Evolutionary conservation across 2,797 vertebrate species (phyloP).

Genomic region (Anolis apletophallus): DNA sequence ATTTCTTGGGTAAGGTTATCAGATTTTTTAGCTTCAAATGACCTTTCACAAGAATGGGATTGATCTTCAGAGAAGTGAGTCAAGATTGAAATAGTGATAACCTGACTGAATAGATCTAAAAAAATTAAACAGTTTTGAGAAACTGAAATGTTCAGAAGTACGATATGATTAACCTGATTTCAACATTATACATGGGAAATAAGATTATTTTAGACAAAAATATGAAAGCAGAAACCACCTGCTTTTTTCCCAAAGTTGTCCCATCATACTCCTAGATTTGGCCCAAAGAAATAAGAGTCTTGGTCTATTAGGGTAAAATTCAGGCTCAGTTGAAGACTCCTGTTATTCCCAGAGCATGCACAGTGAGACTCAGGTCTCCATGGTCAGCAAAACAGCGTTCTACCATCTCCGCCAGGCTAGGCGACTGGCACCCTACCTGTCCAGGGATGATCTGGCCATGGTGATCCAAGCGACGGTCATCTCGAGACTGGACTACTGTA

Average conservation of each 20-base stretch:
- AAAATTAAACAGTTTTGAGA: not conserved
- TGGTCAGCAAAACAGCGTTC: no score
- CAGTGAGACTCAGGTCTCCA: no score
- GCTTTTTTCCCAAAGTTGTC: not conserved
- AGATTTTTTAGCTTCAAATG: constrained; percentile 51
- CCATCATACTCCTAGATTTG: constrained; percentile 20
- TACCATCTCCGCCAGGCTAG: no score
- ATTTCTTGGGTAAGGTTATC: constrained; percentile 32
- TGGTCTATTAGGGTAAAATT: not conserved
- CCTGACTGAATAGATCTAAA: constrained; percentile 20
- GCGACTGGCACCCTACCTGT: no score
- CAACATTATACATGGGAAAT: not conserved
- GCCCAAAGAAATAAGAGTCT: no score
- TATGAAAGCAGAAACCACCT: not conserved
- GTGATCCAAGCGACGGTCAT: no score
- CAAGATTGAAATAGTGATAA: constrained; percentile 40
- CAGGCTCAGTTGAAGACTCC: not conserved
- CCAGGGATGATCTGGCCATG: no score
- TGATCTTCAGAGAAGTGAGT: constrained; percentile 55
- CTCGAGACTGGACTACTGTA: no score
- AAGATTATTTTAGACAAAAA: not conserved
- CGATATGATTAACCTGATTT: not conserved
- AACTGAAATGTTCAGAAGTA: constrained; percentile 27
- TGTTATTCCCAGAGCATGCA: not conserved
- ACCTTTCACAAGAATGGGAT: constrained; percentile 39